Evolutionary conservation across 2,888 invertebrate genomes (phyloP), one percentile per base, ranked within the genome.

Genomic region (Eledona agricola): DNA sequence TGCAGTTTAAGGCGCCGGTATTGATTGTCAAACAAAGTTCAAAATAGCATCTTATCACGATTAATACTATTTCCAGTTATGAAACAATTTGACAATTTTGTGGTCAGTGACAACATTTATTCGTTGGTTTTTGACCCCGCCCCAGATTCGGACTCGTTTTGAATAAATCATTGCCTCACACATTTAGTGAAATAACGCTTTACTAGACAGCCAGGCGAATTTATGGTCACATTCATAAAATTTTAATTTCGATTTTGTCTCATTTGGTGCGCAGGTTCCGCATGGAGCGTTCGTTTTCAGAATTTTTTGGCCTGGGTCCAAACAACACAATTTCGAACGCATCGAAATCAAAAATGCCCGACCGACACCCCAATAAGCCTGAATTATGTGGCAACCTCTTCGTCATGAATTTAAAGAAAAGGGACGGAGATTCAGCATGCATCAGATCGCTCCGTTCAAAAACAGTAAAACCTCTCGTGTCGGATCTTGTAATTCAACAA

Each of bases 401-500:
- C 7, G 12, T n/a, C n/a, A n/a, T n/a, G n/a, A n/a, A n/a, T n/a
- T n/a, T n/a, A n/a, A n/a, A n/a, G n/a, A n/a, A n/a, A n/a, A n/a
- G n/a, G n/a, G n/a, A n/a, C n/a, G n/a, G n/a, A n/a, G n/a, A 19
- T 25, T 23, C 32, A 25, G 38, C 40, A 28, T 52, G 23, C 43
- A 43, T 43, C 51, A 43, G 43, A 51, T 35, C 26, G 40, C 46
- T 11, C 10, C 40, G 34, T 12, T 38, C 25, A 35, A 55, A 40
- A 54, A 51, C 50, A 43, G 43, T 51, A 47, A 56, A 58, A 52
- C 49, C 52, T 42, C 35, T 31, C 45, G 28, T 15, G 20, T 38
- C 29, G 43, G 47, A 43, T 57, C 51, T 55, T 53, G 53, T 57
- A 59, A 59, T 57, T 57, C 57, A 23, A 46, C 35, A 55, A 59